phyloP scores from a whole-genome alignment of 2,888 invertebrate genomes.

The Yponomeuta cagnagella region DNA sequence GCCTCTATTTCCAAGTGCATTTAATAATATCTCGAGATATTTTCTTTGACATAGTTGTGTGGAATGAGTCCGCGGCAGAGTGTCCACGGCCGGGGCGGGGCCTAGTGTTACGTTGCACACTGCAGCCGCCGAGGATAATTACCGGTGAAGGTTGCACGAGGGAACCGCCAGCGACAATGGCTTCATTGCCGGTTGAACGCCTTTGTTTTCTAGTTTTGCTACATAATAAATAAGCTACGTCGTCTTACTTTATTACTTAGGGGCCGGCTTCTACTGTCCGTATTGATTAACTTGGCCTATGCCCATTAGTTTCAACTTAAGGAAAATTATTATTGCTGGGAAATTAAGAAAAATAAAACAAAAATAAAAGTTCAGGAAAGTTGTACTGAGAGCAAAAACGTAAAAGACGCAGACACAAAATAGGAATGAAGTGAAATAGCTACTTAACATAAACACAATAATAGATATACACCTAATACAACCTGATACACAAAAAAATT shows the following conservation, averaged over 20 bases:
- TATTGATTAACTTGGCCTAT: constrained; percentile 13
- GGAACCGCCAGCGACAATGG: constrained; percentile 45
- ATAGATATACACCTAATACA: background rate
- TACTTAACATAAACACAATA: constrained; percentile 8
- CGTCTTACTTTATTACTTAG: constrained; percentile 8
- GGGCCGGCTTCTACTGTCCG: background rate
- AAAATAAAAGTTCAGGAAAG: constrained; percentile 23
- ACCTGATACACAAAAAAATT: background rate
- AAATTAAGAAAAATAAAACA: constrained; percentile 25
- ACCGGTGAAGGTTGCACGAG: constrained; percentile 48
- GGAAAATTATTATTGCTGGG: background rate
- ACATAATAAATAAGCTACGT: constrained; percentile 13
- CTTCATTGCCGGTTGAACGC: constrained; percentile 40
- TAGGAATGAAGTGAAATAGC: background rate
- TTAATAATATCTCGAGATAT: constrained; percentile 12
- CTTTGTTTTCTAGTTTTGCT: constrained; percentile 24
- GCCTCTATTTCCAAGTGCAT: constrained; percentile 13
- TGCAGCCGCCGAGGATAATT: constrained; percentile 32
- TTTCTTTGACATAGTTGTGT: constrained; percentile 7
- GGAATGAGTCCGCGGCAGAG: background rate
- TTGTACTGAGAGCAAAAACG: constrained; percentile 19
- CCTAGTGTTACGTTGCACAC: constrained; percentile 1
- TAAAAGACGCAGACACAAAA: background rate
- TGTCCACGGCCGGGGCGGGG: constrained; percentile 1
- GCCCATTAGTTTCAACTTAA: constrained; percentile 17